These are phyloP conservation scores for Boulengerochromis microlepis DNA, from an alignment of 2,113 vertebrate genomes.

Conservation along the genomic window DNA sequence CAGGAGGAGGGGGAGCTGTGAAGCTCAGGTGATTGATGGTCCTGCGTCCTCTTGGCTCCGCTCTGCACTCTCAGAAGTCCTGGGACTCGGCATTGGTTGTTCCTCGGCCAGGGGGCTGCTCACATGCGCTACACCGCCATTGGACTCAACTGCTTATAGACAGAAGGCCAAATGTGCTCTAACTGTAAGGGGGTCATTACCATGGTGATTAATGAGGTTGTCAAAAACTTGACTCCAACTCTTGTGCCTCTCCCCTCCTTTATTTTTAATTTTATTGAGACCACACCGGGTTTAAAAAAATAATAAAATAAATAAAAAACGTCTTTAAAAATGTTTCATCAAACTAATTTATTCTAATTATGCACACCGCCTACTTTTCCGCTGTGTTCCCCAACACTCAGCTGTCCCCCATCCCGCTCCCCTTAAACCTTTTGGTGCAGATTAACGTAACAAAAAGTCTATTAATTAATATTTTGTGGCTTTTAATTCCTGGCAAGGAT, in stretches of 20 bases:
- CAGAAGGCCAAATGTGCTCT: constrained; percentile 68
- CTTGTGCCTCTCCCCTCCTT: neutral
- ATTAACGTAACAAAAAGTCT: constrained; percentile 91
- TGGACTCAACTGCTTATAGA: constrained; percentile 50
- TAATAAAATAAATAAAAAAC: neutral
- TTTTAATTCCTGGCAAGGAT: constrained; percentile 92
- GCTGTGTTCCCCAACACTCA: constrained; percentile 25
- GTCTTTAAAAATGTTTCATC: constrained; percentile 74
- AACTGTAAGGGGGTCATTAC: constrained; percentile 84
- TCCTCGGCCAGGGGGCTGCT: neutral
- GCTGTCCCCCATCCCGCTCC: constrained; percentile 64
- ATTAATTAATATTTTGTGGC: constrained; percentile 97
- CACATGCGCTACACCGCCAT: constrained; percentile 9
- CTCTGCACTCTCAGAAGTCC: neutral
- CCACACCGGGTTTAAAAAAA: neutral
- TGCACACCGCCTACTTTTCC: constrained; percentile 30
- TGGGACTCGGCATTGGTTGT: neutral
- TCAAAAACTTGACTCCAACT: constrained; percentile 55
- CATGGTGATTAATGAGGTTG: constrained; percentile 89
- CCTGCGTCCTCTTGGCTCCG: constrained; percentile 50
- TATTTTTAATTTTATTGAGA: constrained; percentile 14
- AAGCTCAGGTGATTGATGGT: constrained; percentile 62
- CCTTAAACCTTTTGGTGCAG: constrained; percentile 80
- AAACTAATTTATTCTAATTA: constrained; percentile 93
- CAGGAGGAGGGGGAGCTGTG: neutral